A percentile compares a stretch with the other conserved stretches of the same genome.
Evolutionary conservation across 1,140 invertebrate genomes (phyloP).

Genomic region (Caenorhabditis remanei): DNA sequence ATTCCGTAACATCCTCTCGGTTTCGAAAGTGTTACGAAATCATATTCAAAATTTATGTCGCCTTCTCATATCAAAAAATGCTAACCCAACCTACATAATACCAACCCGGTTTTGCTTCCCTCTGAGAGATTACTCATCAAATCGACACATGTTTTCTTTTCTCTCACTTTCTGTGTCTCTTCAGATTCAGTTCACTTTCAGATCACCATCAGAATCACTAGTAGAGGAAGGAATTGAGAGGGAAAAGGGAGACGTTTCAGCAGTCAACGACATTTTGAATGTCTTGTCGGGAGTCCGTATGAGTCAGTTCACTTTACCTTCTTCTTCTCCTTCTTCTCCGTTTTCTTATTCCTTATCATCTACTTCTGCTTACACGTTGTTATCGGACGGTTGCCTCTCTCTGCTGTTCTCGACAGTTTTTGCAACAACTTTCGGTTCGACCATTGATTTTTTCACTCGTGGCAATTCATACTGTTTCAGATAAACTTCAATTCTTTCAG

Average conservation of each 20-base stretch:
- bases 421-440: slow-evolving; percentile 15
- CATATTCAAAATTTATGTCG: background rate
- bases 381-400: background rate
- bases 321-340: slow-evolving; percentile 14
- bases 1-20: too few relatives aligned
- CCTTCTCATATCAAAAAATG: background rate
- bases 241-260: too few relatives aligned
- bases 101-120: background rate
- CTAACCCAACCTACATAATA: background rate
- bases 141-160: slow-evolving; percentile 38
- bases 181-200: background rate
- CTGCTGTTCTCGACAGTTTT: slow-evolving; percentile 21
- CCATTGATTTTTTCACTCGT: slow-evolving; percentile 4
- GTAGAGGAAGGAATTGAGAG: too few relatives aligned
- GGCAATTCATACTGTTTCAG: background rate
- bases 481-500: background rate
- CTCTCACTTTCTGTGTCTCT: background rate
- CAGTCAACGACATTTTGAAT: background rate
- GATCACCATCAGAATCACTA: too few relatives aligned
- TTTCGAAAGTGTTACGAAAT: background rate
- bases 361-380: slow-evolving; percentile 39
- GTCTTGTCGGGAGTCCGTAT: background rate
- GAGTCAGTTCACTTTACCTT: background rate
- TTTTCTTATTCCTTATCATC: slow-evolving; percentile 30
- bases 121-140: slow-evolving; percentile 34